phyloP scores from a whole-genome alignment of 2,888 invertebrate species.

The Allophyes oxyacanthae region DNA sequence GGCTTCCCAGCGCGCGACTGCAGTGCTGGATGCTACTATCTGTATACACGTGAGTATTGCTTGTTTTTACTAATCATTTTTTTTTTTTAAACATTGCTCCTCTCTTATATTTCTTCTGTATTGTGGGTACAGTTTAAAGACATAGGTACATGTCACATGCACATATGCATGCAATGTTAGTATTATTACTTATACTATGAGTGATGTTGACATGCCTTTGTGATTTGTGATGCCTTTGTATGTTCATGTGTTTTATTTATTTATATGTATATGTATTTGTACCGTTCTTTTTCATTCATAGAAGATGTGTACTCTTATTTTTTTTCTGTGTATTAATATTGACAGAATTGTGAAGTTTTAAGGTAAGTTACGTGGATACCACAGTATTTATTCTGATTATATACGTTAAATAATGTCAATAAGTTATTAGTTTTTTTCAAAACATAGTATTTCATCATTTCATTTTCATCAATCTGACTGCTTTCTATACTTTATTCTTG shows the following conservation, averaged over 20 bases:
- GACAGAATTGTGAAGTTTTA: background rate
- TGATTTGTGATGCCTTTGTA: slow-evolving; percentile 6
- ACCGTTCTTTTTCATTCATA: background rate
- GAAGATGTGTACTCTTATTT: background rate
- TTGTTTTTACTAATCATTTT: slow-evolving; percentile 40
- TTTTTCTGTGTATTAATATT: no score
- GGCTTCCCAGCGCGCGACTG: slow-evolving; percentile 89
- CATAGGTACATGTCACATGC: no score
- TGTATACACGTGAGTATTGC: slow-evolving; percentile 91
- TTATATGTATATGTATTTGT: background rate
- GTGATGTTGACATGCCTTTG: slow-evolving; percentile 11
- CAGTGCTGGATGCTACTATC: slow-evolving; percentile 92
- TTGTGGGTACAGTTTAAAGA: no score
- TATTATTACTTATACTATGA: slow-evolving; percentile 17
- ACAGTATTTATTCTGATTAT: no score
- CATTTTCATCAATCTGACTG: no score
- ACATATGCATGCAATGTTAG: no score
- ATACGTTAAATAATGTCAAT: no score
- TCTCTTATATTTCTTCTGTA: no score
- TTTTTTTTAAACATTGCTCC: no score
- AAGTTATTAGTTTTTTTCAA: no score
- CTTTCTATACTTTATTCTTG: background rate
- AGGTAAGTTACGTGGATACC: slow-evolving; percentile 1
- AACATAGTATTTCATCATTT: no score
- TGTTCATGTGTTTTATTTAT: slow-evolving; percentile 11